A percentile compares a stretch with the other conserved stretches of the same genome.
Evolutionary conservation across 2,113 vertebrate species (phyloP).

Genomic region (Corynorhinus townsendii): DNA sequence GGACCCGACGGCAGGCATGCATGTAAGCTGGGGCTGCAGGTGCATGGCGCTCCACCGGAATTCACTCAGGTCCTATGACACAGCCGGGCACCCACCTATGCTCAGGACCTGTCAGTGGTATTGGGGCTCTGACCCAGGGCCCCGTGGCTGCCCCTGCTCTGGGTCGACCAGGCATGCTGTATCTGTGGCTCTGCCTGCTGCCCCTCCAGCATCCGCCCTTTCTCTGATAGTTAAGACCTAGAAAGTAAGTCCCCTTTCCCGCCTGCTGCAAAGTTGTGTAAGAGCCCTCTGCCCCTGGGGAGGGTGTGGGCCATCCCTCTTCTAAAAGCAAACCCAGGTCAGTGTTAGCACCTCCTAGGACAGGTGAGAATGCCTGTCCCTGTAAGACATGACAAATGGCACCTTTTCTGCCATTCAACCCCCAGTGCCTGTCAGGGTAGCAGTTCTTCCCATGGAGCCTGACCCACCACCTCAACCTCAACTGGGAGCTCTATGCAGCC

Average conservation of each 20-base stretch:
- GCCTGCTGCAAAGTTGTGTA: neutral
- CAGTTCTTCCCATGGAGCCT: neutral
- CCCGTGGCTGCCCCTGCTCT: neutral
- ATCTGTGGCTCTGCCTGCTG: neutral
- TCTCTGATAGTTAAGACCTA: neutral
- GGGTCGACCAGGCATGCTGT: neutral
- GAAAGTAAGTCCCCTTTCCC: neutral
- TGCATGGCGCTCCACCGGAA: slow-evolving; percentile 68
- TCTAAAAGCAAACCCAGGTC: neutral
- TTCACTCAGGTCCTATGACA: neutral
- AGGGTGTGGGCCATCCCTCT: accelerated
- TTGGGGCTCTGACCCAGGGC: neutral
- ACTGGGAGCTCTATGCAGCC: neutral
- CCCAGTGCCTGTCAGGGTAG: neutral
- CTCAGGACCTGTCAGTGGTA: neutral
- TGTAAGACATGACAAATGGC: neutral
- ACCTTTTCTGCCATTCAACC: neutral
- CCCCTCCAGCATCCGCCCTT: neutral
- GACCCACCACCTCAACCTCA: neutral
- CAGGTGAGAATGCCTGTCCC: neutral
- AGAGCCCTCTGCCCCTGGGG: neutral
- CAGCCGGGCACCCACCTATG: neutral
- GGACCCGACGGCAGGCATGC: neutral
- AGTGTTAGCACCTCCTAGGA: neutral
- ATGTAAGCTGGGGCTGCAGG: slow-evolving; percentile 53